Conservation (phyloP, 1,140 invertebrate species). For the Nymphalis io region DNA sequence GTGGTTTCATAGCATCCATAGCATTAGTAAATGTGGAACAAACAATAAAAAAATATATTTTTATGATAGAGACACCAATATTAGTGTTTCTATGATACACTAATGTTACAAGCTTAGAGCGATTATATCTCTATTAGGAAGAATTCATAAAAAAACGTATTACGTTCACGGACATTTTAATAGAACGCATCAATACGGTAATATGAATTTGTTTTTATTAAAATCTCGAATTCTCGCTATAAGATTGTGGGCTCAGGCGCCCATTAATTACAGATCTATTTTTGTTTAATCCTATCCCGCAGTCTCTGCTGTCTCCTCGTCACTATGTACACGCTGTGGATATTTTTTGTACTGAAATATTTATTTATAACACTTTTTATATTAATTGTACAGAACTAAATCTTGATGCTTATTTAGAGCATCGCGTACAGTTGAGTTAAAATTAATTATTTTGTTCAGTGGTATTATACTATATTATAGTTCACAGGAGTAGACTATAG, state of each 20-base stretch:
- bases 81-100: too few species aligned
- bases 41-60: too few species aligned
- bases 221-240: conserved; percentile 56
- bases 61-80: too few species aligned
- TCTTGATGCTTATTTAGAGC: too few species aligned
- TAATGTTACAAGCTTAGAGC: too few species aligned
- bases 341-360: conserved; percentile 17
- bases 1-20: too few species aligned
- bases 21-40: too few species aligned
- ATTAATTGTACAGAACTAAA: neutral
- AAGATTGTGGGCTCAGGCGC: conserved; percentile 59
- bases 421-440: too few species aligned
- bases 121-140: too few species aligned
- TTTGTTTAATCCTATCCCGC: conserved; percentile 68
- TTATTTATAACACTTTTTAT: conserved; percentile 16
- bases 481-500: too few species aligned
- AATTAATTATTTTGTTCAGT: too few species aligned
- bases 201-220: conserved; percentile 41
- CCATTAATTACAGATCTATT: conserved; percentile 71
- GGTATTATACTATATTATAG: too few species aligned
- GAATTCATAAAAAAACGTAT: neutral
- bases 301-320: conserved; percentile 53
- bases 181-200: neutral
- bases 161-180: neutral
- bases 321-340: conserved; percentile 45